Conservation (phyloP, 2,113 vertebrate genomes). For the Murina feae region DNA sequence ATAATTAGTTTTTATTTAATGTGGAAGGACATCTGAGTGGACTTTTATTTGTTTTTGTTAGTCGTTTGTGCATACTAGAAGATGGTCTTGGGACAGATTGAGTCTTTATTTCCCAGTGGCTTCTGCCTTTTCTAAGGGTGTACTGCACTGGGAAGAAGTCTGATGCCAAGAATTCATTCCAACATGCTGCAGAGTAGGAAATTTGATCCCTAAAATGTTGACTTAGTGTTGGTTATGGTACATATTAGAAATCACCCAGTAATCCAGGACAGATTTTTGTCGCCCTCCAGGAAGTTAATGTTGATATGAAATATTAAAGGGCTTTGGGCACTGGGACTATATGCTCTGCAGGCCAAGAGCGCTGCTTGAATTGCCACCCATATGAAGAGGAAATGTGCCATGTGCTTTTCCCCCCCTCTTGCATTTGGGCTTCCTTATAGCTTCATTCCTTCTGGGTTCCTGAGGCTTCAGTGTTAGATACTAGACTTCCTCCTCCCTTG, state of each 20-base stretch:
- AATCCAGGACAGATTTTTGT: constrained; percentile 72
- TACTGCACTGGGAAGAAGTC: constrained; percentile 37
- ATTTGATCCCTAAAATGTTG: constrained; percentile 70
- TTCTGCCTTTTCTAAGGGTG: constrained; percentile 46
- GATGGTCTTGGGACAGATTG: constrained; percentile 42
- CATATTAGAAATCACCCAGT: constrained; percentile 72
- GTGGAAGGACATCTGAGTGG: constrained; percentile 29
- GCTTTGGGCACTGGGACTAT: neutral
- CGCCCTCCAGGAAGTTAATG: constrained; percentile 47
- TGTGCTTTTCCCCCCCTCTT: constrained; percentile 42
- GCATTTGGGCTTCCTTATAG: constrained; percentile 52
- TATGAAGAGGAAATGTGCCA: constrained; percentile 62
- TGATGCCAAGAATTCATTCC: constrained; percentile 68
- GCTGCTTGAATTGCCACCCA: constrained; percentile 57
- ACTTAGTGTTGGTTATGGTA: constrained; percentile 71
- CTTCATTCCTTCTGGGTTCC: constrained; percentile 80
- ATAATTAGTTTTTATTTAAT: constrained; percentile 33
- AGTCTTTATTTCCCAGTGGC: constrained; percentile 47
- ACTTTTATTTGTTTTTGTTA: constrained; percentile 46
- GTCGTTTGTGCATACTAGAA: constrained; percentile 25
- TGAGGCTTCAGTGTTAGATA: constrained; percentile 73
- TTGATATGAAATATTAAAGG: constrained; percentile 53
- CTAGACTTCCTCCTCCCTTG: constrained; percentile 78
- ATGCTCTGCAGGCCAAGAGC: constrained; percentile 19
- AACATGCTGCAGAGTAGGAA: constrained; percentile 53